phyloP scores from a whole-genome alignment of 1,140 invertebrate species.

The Teleopsis dalmanni region DNA sequence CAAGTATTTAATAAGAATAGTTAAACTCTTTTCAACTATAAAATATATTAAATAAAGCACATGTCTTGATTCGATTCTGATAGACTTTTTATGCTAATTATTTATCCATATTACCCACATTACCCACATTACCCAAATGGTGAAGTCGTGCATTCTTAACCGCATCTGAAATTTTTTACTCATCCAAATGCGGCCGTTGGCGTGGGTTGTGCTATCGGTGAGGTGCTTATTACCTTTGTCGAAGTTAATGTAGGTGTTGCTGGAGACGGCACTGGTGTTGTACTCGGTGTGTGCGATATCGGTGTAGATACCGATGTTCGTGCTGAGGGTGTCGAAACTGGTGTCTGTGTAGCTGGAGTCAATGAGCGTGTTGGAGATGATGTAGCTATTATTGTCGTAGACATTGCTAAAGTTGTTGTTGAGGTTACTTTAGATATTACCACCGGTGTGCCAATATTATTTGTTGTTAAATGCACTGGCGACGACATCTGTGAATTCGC shows the following conservation, averaged over 20 bases:
- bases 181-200: not conserved
- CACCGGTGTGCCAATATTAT: not conserved
- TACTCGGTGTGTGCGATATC: not conserved
- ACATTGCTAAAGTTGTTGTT: not conserved
- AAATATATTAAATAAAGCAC: no score
- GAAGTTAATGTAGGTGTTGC: not conserved
- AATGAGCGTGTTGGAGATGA: not conserved
- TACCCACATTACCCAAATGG: no score
- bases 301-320: not conserved
- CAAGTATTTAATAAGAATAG: no score
- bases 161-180: no score
- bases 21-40: no score
- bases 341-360: not conserved
- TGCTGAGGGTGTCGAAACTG: not conserved
- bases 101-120: no score
- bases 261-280: not conserved
- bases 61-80: no score
- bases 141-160: no score
- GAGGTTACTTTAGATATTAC: not conserved
- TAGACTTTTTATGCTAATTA: no score
- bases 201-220: not conserved
- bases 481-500: not conserved
- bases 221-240: no score
- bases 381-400: not conserved
- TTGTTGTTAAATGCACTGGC: not conserved